Base-by-base conservation (phyloP, 2,888 invertebrate species). In the Stenurella melanura region DNA sequence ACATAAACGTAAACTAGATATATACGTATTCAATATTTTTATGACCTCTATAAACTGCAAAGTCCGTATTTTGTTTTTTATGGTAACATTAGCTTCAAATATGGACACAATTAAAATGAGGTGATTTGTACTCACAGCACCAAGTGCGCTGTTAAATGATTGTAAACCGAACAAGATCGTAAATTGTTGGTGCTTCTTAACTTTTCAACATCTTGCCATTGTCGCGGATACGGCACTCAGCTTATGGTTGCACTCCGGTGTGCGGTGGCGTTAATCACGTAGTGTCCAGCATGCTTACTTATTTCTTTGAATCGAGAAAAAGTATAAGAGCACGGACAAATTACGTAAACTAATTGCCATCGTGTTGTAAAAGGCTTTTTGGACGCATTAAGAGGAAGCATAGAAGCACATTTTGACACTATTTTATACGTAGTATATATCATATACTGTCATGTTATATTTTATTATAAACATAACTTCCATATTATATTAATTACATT, bases 51-150 rank as follows among this genome's bases (percentile, higher is more conserved):
- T 67, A 67, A 67, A 67, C 54, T 26, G 67, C 67, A 56, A 26
- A 61, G 26, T 30, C 72, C 63, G 38, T 54, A 63, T 72, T 63
- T 72, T 30, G 61, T 21, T 50, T 54, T 72, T 72, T 72, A 72
- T 63, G 21, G 21, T 61, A 34, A 58, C 72, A 72, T 72, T 72
- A 72, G 72, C 63, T 63, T 50, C 54, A 17, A 63, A 63, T 72
- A 61, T 72, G 72, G 72, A 61, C 63, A 72, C 72, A 72, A 72
- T 72, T 72, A 60, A 72, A 72, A 72, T 72, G 72, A 72, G 72
- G 72, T 54, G 61, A 72, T 72, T 72, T 72, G 72, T 72, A 72
- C 72, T 54, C 72, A n/a, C 72, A 63, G 72, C 72, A 54, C 63
- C 63, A 72, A 70, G 70, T 70, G 42, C 70, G 42, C 70, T 70